phyloP scores from a whole-genome alignment of 2,797 vertebrate genomes.

The Acipenser ruthenus region DNA sequence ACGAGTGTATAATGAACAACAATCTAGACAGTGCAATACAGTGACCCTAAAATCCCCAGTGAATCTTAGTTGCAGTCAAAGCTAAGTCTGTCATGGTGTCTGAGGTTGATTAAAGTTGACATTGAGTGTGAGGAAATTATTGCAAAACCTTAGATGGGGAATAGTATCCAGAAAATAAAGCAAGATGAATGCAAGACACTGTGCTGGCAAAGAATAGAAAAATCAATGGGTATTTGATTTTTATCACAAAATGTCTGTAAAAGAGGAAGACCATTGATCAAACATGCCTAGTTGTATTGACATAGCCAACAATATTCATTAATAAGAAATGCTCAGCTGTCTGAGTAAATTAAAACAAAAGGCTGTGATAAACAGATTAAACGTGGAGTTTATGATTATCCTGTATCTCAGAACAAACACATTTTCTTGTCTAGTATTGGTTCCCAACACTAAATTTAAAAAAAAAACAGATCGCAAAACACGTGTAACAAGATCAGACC shows the following conservation, averaged over 20 bases:
- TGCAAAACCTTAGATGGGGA: slow-evolving; percentile 53
- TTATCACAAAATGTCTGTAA: slow-evolving; percentile 63
- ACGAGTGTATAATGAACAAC: slow-evolving; percentile 67
- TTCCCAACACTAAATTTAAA: too few relatives aligned
- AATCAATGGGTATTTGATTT: slow-evolving; percentile 66
- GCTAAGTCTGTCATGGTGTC: slow-evolving; percentile 47
- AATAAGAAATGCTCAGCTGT: slow-evolving; percentile 65
- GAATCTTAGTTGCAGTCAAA: slow-evolving; percentile 38
- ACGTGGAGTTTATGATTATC: too few relatives aligned
- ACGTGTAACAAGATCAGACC: too few relatives aligned
- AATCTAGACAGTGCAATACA: slow-evolving; percentile 64
- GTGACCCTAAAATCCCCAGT: slow-evolving; percentile 54
- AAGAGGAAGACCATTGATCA: slow-evolving; percentile 68
- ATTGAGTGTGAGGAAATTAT: slow-evolving; percentile 49
- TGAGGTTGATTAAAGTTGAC: slow-evolving; percentile 62
- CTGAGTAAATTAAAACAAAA: slow-evolving; percentile 59
- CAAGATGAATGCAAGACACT: slow-evolving; percentile 53
- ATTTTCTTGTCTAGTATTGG: too few relatives aligned
- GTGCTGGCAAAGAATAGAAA: slow-evolving; percentile 46
- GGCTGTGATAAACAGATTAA: slow-evolving; percentile 46
- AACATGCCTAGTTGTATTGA: slow-evolving; percentile 49
- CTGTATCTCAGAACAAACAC: too few relatives aligned
- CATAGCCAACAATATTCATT: slow-evolving; percentile 76
- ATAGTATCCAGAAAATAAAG: slow-evolving; percentile 47
- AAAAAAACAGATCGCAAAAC: too few relatives aligned